A percentile compares a stretch with the other conserved stretches of the same genome.
phyloP scores from a whole-genome alignment of 2,888 invertebrate genomes.

The Brenthis hecate region DNA sequence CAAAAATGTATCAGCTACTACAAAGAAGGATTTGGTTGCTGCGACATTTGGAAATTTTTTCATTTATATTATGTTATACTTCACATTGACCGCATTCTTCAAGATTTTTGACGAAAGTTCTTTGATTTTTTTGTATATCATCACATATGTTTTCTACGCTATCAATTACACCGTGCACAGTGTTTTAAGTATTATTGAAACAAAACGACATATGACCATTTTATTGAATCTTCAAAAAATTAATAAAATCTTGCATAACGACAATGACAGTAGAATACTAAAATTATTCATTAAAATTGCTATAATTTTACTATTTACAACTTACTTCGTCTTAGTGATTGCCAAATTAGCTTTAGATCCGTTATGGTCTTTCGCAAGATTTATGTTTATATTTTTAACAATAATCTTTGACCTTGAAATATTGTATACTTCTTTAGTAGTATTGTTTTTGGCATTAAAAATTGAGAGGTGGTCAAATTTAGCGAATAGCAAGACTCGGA shows the following conservation, averaged over 20 bases:
- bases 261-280: constrained; percentile 21
- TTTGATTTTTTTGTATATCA: constrained; percentile 26
- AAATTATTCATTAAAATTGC: constrained; percentile 15
- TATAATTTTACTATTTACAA: constrained; percentile 6
- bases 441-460: constrained; percentile 40
- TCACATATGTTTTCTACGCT: constrained; percentile 31
- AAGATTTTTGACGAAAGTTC: constrained; percentile 13
- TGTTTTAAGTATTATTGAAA: constrained; percentile 25
- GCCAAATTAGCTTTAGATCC: constrained; percentile 34
- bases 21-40: constrained; percentile 17
- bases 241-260: constrained; percentile 17
- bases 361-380: constrained; percentile 35
- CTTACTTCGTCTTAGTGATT: constrained; percentile 24
- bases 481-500: constrained; percentile 17
- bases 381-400: constrained; percentile 34
- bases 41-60: constrained; percentile 21
- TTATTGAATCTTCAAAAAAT: constrained; percentile 33
- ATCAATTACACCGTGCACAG: constrained; percentile 31
- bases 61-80: constrained; percentile 30
- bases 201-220: constrained; percentile 28
- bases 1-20: constrained; percentile 24
- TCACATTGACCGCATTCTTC: constrained; percentile 28
- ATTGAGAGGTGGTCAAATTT: constrained; percentile 35
- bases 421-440: constrained; percentile 32
- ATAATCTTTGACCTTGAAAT: constrained; percentile 43